Base-by-base conservation (phyloP, 2,113 vertebrate genomes). In the Heliornis fulica region DNA sequence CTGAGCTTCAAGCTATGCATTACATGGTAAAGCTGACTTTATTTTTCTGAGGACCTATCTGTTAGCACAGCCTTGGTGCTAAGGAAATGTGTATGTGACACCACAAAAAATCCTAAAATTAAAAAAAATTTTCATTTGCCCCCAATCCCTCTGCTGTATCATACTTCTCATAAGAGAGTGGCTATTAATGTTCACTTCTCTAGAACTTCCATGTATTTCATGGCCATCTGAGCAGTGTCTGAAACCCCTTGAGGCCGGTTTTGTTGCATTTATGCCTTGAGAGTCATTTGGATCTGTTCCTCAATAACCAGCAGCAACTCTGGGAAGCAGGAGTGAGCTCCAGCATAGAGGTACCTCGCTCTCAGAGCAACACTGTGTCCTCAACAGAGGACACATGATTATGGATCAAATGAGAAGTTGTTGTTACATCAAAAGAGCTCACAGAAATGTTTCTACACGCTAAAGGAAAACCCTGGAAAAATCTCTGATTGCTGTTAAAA, bases 281-380 rank as follows among this genome's bases (percentile, higher is more conserved):
- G 38, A 26, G 28, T 78, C 56, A 22, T 4, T 18, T 81, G 38
- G 7, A 26, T 64, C 45, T 69, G 32, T 40, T 86, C 32, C 9
- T 86, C 32, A 7, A 5, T 25, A 69, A 76, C 34, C 10, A 76
- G 54, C 25, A 81, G 23, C 50, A 77, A 26, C 21, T 22, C 5
- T 7, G 11, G 41, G 21, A 34, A 69, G 38, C 18, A 40, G 53
- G 9, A 0, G 0, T 17, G 53, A 68, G 16, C n/a, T 74, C 36
- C 79, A 69, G 60, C 36, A 29, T 0, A 76, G 50, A 16, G 31
- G 4, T 80, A 19, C 36, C 57, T 41, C 60, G 31, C n/a, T 81
- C 22, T 50, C 59, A 38, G 28, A 82, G 15, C 2, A 2, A 36
- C 56, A 31, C 17, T 0, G 0, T n/a, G n/a, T n/a, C n/a, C n/a